Evolutionary conservation across 2,113 vertebrate genomes (phyloP).

Genomic region (Sorex fumeus): DNA sequence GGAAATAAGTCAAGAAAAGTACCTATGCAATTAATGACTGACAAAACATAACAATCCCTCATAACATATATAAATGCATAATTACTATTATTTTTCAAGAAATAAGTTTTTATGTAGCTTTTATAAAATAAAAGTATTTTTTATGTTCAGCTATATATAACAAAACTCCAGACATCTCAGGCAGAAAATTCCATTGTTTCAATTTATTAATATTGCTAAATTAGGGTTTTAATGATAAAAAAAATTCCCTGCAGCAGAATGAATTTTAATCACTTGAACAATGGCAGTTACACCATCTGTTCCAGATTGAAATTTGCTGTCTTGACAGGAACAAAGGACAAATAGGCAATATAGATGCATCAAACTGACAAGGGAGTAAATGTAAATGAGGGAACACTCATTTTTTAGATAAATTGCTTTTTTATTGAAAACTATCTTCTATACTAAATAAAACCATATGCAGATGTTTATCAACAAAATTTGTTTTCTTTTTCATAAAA

Average conservation of each 20-base stretch:
- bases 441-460: conserved; percentile 40
- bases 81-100: conserved; percentile 5
- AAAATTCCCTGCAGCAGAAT: conserved; percentile 30
- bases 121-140: background rate
- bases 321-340: conserved; percentile 58
- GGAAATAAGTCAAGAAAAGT: conserved; percentile 15
- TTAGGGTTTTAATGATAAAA: conserved; percentile 52
- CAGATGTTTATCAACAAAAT: conserved; percentile 68
- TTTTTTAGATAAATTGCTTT: conserved; percentile 66
- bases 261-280: conserved; percentile 70
- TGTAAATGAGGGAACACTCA: conserved; percentile 48
- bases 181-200: background rate
- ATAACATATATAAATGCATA: background rate
- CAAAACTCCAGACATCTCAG: background rate
- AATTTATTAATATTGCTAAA: conserved; percentile 56
- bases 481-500: conserved; percentile 40
- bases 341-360: conserved; percentile 34
- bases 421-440: conserved; percentile 48
- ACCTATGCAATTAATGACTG: background rate
- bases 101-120: conserved; percentile 40
- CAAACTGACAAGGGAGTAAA: conserved; percentile 18
- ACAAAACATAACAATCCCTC: conserved; percentile 13
- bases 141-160: conserved; percentile 23
- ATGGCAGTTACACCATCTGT: conserved; percentile 62
- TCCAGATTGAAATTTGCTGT: conserved; percentile 62